Evolutionary conservation across 2,888 invertebrate genomes (phyloP).

Genomic region (Pristionchus japonicus): DNA sequence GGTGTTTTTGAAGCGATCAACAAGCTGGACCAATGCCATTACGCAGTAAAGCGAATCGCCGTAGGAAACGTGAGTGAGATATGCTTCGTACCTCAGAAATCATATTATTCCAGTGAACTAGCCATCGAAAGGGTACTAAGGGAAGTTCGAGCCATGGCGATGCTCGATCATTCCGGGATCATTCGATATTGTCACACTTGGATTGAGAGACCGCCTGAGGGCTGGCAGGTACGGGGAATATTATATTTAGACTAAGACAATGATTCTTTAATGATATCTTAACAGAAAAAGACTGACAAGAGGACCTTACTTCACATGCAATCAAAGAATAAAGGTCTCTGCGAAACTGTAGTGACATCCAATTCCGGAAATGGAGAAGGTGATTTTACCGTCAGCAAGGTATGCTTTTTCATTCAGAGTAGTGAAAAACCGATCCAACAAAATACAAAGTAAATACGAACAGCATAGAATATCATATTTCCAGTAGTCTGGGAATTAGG

Average conservation of each 20-base stretch:
- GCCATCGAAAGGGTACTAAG: conserved; percentile 90
- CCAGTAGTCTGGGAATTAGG: not conserved
- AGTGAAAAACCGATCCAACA: too few species aligned
- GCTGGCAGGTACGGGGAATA: conserved; percentile 89
- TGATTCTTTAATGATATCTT: too few species aligned
- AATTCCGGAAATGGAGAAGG: too few species aligned
- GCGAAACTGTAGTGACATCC: too few species aligned
- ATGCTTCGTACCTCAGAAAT: too few species aligned
- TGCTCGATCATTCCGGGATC: conserved; percentile 93
- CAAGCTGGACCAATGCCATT: conserved; percentile 92
- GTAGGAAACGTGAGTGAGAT: conserved; percentile 82
- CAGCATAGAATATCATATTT: not conserved
- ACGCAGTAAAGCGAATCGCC: conserved; percentile 94
- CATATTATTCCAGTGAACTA: conserved; percentile 80
- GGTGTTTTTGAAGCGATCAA: conserved; percentile 95
- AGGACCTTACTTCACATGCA: conserved; percentile 46
- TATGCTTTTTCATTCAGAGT: too few species aligned
- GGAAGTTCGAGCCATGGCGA: conserved; percentile 94
- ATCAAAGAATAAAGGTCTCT: not conserved
- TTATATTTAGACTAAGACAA: too few species aligned
- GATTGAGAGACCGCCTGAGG: conserved; percentile 91
- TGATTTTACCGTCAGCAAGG: too few species aligned
- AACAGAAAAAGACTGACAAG: conserved; percentile 56
- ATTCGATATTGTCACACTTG: conserved; percentile 96
- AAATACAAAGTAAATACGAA: not conserved